A percentile compares a stretch with the other conserved stretches of the same genome.
Conservation (phyloP, 2,113 vertebrate species). For the Mus pahari region DNA sequence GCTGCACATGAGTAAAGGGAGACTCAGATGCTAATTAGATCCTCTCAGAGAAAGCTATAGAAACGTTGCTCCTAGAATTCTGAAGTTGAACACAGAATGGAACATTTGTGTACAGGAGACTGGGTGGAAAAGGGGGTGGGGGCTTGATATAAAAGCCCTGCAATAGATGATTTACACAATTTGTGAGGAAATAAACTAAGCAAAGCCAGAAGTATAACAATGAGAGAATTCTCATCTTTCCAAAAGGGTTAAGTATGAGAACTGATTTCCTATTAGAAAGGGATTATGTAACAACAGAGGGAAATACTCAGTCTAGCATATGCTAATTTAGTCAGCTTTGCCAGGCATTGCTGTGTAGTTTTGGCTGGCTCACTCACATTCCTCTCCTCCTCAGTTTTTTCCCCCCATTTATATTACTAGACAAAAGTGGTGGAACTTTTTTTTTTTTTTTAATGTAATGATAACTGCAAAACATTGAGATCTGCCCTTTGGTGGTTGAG, state of each 20-base stretch:
- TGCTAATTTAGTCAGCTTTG: slow-evolving; percentile 81
- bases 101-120: slow-evolving; percentile 78
- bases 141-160: slow-evolving; percentile 62
- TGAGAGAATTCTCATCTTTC: slow-evolving; percentile 36
- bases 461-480: slow-evolving; percentile 46
- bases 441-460: slow-evolving; percentile 58
- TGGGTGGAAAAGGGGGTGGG: not conserved
- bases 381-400: slow-evolving; percentile 60
- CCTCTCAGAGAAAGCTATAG: slow-evolving; percentile 78
- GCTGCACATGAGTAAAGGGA: slow-evolving; percentile 77
- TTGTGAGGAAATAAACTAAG: slow-evolving; percentile 61
- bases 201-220: slow-evolving; percentile 67
- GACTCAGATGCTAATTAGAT: slow-evolving; percentile 80
- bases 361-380: slow-evolving; percentile 79
- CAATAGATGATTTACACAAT: slow-evolving; percentile 60
- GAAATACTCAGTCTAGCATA: slow-evolving; percentile 82
- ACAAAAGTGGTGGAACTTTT: slow-evolving; percentile 39
- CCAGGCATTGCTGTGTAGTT: slow-evolving; percentile 76
- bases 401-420: slow-evolving; percentile 69
- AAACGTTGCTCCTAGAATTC: slow-evolving; percentile 79
- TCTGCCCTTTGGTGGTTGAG: not conserved
- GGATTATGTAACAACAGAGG: slow-evolving; percentile 82
- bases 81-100: slow-evolving; percentile 73
- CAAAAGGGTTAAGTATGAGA: slow-evolving; percentile 81
- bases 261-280: slow-evolving; percentile 78